Base-by-base conservation (phyloP, 37 sponge, comb jelly and placozoan genomes). In the Ianthella basta region DNA sequence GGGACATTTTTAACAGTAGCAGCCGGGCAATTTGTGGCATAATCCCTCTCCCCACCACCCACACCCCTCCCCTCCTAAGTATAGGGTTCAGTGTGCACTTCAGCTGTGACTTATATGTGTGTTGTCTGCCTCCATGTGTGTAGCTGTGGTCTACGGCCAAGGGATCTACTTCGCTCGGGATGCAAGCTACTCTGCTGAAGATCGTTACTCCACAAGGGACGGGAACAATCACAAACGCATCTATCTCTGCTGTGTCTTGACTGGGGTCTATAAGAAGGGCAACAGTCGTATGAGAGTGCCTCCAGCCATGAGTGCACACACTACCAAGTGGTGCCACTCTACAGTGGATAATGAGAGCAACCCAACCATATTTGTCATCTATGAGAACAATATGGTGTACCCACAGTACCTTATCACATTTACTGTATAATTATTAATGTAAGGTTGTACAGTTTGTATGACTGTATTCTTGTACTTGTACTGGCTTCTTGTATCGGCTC, bases 331-430 rank as follows among this genome's bases (percentile, higher is more conserved):
- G 72, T 70, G 21, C 30, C 30, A 70, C 72, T 70, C 72, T 5
- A 35, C 37, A 20, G 37, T 35, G 21, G 37, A 70, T 2, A 35
- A 70, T 6, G 33, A 34, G 5, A 34, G 4, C 4, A 70, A 16
- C 37, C 72, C 72, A 6, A 10, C 20, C n/a, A 70, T 70, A 21
- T 70, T 70, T 70, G 72, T 70, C 37, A 35, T 34, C 21, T 70
- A 36, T 35, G 29, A 33, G n/a, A 32, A 70, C 37, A 34, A 27
- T 10, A 20, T 4, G n/a, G 72, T 32, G 21, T 70, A 70, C 12
- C 72, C 72, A 2, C 30, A 70, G 4, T 16, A 70, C 37, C 72
- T 70, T 2, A 70, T 70, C 37, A 70, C 72, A 27, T 70, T 70
- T 10, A 27, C n/a, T 35, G n/a, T 6, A 16, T 30, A 16, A 25